Evolutionary conservation across 2,888 invertebrate genomes (phyloP).

Genomic region (Steinernema scapterisci): DNA sequence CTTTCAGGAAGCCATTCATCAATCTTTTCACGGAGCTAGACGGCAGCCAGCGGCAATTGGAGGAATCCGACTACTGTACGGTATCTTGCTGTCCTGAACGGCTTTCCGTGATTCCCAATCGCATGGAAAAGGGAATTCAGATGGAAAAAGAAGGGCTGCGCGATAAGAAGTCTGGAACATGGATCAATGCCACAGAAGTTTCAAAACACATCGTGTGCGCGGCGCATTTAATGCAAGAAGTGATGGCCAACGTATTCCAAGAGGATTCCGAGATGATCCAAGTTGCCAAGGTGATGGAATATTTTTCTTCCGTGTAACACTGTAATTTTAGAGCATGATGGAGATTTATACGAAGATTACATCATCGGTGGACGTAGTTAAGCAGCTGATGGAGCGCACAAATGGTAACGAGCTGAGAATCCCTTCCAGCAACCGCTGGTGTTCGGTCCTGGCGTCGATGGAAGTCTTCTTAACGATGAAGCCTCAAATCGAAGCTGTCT

Average conservation of each 20-base stretch:
- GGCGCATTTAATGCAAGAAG: neutral
- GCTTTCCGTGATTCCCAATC: neutral
- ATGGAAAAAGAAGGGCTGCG: neutral
- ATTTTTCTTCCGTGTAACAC: too few species aligned
- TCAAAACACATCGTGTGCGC: conserved; percentile 8
- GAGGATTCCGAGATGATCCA: neutral
- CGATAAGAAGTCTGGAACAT: neutral
- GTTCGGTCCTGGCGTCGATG: neutral
- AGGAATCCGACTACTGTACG: conserved; percentile 16
- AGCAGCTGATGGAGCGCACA: neutral
- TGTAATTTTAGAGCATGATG: conserved; percentile 13
- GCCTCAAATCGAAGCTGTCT: neutral
- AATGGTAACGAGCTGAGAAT: conserved; percentile 18
- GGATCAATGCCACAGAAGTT: neutral
- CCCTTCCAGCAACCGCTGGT: neutral
- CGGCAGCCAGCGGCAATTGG: conserved; percentile 3
- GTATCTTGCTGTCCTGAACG: conserved; percentile 24
- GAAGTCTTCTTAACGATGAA: neutral
- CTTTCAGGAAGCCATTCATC: neutral
- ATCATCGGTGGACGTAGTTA: neutral
- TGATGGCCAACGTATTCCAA: conserved; percentile 13
- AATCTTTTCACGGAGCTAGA: neutral
- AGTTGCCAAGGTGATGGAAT: neutral
- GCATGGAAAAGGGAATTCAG: neutral
- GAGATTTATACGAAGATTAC: neutral